Base-by-base conservation (phyloP, 2,888 invertebrate genomes). In the Metopia argyrocephala region DNA sequence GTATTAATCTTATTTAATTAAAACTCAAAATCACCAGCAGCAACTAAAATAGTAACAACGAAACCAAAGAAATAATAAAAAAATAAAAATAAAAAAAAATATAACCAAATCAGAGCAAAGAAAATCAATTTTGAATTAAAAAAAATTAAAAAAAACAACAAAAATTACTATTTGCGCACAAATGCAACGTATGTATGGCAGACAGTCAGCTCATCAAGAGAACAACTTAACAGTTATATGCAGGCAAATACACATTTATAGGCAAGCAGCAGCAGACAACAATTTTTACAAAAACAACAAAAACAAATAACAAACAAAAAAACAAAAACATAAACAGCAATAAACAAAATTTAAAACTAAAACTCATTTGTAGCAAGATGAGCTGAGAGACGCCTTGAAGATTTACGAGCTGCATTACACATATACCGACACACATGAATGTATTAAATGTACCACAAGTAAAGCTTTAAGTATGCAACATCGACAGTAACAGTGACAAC, bases 201-300 rank as follows among this genome's bases (percentile, higher is more conserved):
- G 38, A n/a, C 46, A 48, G 28, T 48, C 48, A 52, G 9, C 38
- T 65, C 66, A 56, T 61, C 70, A 68, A 66, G 65, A 78, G 48
- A 76, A 62, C 65, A 78, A 74, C 65, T 74, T 68, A 76, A 75
- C 79, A 71, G 82, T 79, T 79, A 71, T 70, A 68, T 76, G 71
- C 69, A 75, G 64, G 64, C 56, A 86, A 86, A 85, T 83, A 84
- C 83, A 83, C 82, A 82, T 83, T 83, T 75, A 82, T 82, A 75
- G 83, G 83, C 79, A 82, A 83, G 76, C 83, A 82, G 83, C 83
- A 84, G 62, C 83, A 38, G 38, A 38, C n/a, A 84, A 62, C 57
- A 73, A 66, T 76, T 12, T 15, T 9, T 12, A 38, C 2, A 25
- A 45, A 21, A 23, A 59, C 64, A 86, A 85, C 83, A 84, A 84